Conservation (phyloP, 2,888 invertebrate genomes). For the Drosophila limbata region DNA sequence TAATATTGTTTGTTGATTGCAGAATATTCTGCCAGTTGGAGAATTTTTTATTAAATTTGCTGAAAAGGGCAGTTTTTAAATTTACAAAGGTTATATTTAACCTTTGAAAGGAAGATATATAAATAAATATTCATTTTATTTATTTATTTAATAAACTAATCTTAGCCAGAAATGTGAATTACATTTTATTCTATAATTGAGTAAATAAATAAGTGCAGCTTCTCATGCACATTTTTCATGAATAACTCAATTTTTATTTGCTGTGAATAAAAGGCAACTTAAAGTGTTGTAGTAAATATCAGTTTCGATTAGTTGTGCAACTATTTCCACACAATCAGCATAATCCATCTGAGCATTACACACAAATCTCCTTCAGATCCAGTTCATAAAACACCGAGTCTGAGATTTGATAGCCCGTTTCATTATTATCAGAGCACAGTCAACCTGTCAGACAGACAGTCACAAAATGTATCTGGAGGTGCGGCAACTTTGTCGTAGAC, state of each 20-base stretch:
- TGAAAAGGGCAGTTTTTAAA: no score
- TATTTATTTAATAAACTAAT: no score
- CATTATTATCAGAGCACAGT: slow-evolving; percentile 27
- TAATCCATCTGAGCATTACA: slow-evolving; percentile 57
- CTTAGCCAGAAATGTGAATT: no score
- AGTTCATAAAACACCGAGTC: slow-evolving; percentile 86
- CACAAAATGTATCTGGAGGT: slow-evolving; percentile 20
- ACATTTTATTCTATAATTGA: no score
- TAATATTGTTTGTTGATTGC: neutral
- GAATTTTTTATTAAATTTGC: neutral
- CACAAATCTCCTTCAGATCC: slow-evolving; percentile 58
- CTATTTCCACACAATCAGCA: slow-evolving; percentile 52
- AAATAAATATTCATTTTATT: no score
- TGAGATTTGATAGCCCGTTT: slow-evolving; percentile 18
- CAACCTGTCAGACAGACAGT: slow-evolving; percentile 22
- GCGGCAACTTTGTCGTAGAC: slow-evolving; percentile 41
- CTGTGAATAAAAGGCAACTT: neutral
- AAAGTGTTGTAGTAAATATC: neutral
- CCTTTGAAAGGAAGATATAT: no score
- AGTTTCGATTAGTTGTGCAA: slow-evolving; percentile 2
- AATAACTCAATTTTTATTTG: neutral
- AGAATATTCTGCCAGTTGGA: neutral
- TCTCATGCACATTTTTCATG: neutral
- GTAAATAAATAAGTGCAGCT: no score
- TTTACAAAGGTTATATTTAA: no score